Evolutionary conservation across 2,113 vertebrate species (phyloP).

Genomic region (Platycercus adscitus): DNA sequence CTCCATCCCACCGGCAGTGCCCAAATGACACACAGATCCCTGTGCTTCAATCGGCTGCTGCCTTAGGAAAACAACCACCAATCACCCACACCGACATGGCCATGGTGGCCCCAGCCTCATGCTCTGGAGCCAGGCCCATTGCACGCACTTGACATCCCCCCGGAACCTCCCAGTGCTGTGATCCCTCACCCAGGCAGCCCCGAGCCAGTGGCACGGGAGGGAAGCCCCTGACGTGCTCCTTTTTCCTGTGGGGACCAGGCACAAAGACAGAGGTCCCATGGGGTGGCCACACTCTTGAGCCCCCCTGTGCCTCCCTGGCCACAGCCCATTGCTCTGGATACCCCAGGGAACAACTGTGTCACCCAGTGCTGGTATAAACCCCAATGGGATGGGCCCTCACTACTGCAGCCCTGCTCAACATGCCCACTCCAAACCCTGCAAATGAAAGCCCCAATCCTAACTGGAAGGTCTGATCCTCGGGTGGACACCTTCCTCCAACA

Average conservation of each 20-base stretch:
- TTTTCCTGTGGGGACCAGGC: no score
- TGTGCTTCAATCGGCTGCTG: neutral
- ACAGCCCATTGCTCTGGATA: fast-evolving
- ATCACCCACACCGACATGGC: constrained; percentile 6
- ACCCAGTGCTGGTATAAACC: neutral
- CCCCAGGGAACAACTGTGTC: fast-evolving
- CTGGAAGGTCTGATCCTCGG: neutral
- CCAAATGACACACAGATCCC: constrained; percentile 10
- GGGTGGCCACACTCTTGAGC: neutral
- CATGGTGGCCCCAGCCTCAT: neutral
- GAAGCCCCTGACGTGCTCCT: neutral
- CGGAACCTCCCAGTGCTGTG: neutral
- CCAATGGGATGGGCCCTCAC: fast-evolving
- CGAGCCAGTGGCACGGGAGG: fast-evolving
- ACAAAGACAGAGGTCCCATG: neutral
- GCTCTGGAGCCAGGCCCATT: neutral
- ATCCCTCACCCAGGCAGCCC: neutral
- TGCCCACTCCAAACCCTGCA: neutral
- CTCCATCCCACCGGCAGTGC: fast-evolving
- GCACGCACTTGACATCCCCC: fast-evolving
- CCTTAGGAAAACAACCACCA: neutral
- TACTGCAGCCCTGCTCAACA: neutral
- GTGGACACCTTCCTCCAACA: neutral
- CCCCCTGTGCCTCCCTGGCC: fast-evolving
- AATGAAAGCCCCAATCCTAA: neutral